Evolutionary conservation across 1,140 invertebrate genomes (phyloP).

Genomic region (Caerostris extrusa): DNA sequence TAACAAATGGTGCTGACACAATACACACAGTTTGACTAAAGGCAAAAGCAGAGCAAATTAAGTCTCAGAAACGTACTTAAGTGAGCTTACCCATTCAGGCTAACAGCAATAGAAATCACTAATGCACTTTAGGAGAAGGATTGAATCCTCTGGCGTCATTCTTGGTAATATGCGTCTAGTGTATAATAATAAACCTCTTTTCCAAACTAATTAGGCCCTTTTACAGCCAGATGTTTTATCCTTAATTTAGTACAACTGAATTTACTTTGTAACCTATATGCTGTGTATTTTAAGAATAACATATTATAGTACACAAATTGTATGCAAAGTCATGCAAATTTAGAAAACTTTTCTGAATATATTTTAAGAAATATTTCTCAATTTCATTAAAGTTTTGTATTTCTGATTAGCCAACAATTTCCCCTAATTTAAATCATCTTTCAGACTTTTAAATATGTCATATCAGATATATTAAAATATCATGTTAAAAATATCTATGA

Average conservation of each 20-base stretch:
- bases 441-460: too few species aligned
- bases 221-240: background rate
- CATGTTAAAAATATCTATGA: too few species aligned
- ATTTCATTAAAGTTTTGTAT: too few species aligned
- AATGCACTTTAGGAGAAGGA: background rate
- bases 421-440: too few species aligned
- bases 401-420: too few species aligned
- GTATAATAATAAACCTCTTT: background rate
- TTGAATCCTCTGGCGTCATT: background rate
- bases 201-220: background rate
- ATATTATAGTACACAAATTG: too few species aligned
- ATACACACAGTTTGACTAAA: background rate
- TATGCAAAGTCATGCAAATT: too few species aligned
- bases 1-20: background rate
- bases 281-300: too few species aligned
- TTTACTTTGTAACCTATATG: too few species aligned
- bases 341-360: too few species aligned
- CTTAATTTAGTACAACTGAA: background rate
- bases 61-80: background rate
- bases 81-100: background rate
- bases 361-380: too few species aligned
- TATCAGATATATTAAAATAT: too few species aligned
- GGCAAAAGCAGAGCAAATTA: background rate
- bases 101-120: background rate
- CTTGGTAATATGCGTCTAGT: background rate